phyloP scores from a whole-genome alignment of 2,113 vertebrate species.

The Pavo muticus region DNA sequence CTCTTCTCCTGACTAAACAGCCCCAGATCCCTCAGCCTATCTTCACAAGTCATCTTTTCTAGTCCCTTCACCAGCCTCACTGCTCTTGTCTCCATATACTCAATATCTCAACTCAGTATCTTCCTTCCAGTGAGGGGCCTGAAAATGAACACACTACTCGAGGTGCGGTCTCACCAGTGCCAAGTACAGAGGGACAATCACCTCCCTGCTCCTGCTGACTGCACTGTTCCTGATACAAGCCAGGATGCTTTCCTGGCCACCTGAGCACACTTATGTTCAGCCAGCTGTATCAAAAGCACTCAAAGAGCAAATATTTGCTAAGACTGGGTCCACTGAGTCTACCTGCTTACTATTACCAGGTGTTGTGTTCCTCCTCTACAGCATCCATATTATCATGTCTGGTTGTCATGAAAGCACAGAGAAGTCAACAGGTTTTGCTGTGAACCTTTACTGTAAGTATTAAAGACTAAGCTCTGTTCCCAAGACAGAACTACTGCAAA shows the following conservation, averaged over 20 bases:
- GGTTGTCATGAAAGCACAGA: neutral
- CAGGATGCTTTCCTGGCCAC: neutral
- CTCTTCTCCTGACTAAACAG: neutral
- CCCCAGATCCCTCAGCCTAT: neutral
- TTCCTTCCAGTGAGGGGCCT: neutral
- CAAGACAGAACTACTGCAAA: neutral
- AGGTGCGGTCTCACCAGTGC: neutral
- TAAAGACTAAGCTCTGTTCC: neutral
- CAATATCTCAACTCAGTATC: neutral
- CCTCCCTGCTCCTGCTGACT: neutral
- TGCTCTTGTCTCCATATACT: neutral
- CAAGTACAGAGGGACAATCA: neutral
- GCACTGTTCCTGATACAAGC: neutral
- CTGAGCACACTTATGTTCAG: neutral
- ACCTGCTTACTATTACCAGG: neutral
- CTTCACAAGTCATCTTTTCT: neutral
- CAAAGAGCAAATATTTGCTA: neutral
- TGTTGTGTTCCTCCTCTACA: neutral
- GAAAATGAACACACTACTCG: neutral
- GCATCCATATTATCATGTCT: neutral
- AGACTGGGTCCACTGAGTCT: neutral
- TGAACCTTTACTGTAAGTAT: neutral
- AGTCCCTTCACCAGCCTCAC: neutral
- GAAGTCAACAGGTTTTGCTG: neutral
- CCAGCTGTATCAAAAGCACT: neutral